Evolutionary conservation across 2,888 invertebrate genomes (phyloP).

Genomic region (Spisula subtruncata): DNA sequence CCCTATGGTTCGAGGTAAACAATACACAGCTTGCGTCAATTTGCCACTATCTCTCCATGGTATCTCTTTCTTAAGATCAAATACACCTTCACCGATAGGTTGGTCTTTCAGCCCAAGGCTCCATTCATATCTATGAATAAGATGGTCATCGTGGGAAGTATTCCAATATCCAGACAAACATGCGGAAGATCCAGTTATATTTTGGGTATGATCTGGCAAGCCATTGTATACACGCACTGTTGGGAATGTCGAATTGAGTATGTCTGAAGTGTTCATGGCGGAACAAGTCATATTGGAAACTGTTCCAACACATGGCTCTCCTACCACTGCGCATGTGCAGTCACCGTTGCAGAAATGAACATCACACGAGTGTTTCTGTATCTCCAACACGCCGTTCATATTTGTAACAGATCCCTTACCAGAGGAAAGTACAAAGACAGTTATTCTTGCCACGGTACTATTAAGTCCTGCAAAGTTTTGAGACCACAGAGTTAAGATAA

Average conservation of each 20-base stretch:
- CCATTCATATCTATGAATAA: constrained; percentile 71
- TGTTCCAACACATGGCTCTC: constrained; percentile 60
- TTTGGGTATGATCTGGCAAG: background rate
- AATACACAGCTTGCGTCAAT: constrained; percentile 50
- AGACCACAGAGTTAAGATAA: constrained; percentile 67
- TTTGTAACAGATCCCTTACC: background rate
- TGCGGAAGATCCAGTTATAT: constrained; percentile 48
- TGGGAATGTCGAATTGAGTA: background rate
- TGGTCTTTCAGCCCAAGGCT: constrained; percentile 65
- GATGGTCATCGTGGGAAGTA: constrained; percentile 9
- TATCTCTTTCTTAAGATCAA: constrained; percentile 55
- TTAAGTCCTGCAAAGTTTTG: constrained; percentile 66
- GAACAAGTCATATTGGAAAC: constrained; percentile 14
- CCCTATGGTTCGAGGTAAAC: constrained; percentile 52
- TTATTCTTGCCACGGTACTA: constrained; percentile 61
- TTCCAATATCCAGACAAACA: constrained; percentile 48
- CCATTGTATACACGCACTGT: constrained; percentile 14
- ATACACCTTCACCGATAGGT: constrained; percentile 68
- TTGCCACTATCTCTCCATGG: constrained; percentile 72
- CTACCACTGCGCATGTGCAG: constrained; percentile 71
- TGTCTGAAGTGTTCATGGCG: background rate
- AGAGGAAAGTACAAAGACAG: constrained; percentile 45
- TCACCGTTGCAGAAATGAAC: constrained; percentile 69
- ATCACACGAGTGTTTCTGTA: constrained; percentile 68
- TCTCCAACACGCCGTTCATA: constrained; percentile 53